Percentiles rank a stretch among this genome's conserved stretches.
phyloP scores from a whole-genome alignment of 2,888 invertebrate genomes.

The Thera britannica region DNA sequence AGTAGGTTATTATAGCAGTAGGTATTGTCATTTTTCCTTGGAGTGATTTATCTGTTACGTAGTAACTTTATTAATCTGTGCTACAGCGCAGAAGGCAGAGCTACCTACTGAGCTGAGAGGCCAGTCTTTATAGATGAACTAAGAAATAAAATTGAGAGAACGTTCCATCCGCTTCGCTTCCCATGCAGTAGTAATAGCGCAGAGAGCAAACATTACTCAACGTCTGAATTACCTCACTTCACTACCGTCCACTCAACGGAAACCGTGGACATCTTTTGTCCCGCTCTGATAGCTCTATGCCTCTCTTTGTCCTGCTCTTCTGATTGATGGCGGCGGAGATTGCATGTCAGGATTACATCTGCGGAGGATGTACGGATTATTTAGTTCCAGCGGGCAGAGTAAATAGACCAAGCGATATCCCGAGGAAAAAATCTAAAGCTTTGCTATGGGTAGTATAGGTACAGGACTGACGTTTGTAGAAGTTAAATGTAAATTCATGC shows the following conservation, averaged over 20 bases:
- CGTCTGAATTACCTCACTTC: conserved; percentile 20
- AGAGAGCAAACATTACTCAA: conserved; percentile 29
- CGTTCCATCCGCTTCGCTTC: not conserved
- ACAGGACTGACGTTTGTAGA: conserved; percentile 1
- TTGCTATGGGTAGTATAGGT: not conserved
- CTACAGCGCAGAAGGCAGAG: too few species aligned
- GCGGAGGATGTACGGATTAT: conserved; percentile 79
- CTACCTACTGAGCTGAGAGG: too few species aligned
- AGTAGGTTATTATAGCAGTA: too few species aligned
- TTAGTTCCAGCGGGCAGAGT: conserved; percentile 65
- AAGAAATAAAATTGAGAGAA: too few species aligned
- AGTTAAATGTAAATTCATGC: too few species aligned
- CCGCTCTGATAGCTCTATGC: conserved; percentile 27
- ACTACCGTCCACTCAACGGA: conserved; percentile 28
- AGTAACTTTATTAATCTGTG: too few species aligned
- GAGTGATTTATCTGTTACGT: too few species aligned
- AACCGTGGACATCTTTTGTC: conserved; percentile 22
- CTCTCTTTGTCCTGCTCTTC: conserved; percentile 36
- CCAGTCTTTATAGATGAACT: too few species aligned
- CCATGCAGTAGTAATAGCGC: conserved; percentile 1
- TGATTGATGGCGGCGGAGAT: conserved; percentile 82
- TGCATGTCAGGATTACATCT: conserved; percentile 82
- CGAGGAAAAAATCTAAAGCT: conserved; percentile 47
- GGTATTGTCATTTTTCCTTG: too few species aligned
- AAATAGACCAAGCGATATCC: conserved; percentile 68